Evolutionary conservation across 1,140 invertebrate genomes (phyloP).

Genomic region (Lepeophtheirus salmonis): DNA sequence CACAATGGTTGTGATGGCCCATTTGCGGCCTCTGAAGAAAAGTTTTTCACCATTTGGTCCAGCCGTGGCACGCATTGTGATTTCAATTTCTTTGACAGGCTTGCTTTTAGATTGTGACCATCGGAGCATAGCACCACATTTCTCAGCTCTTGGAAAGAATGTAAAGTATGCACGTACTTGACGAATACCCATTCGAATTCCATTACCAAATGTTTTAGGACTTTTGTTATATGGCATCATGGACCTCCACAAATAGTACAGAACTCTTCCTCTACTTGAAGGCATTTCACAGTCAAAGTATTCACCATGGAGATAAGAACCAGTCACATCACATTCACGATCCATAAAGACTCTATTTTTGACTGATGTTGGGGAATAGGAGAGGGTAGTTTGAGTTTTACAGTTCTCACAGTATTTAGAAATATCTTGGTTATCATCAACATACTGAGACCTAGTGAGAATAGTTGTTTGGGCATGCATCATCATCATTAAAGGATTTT

Average conservation of each 20-base stretch:
- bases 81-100: conserved; percentile 13
- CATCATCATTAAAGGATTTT: neutral
- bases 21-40: conserved; percentile 4
- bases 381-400: neutral
- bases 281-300: conserved; percentile 17
- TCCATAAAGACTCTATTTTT: neutral
- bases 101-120: conserved; percentile 4
- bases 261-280: neutral
- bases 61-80: neutral
- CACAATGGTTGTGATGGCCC: neutral
- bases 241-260: neutral
- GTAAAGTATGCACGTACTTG: neutral
- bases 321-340: neutral
- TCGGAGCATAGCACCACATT: conserved; percentile 1
- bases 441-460: neutral
- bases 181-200: neutral
- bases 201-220: neutral
- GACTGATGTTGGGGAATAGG: neutral
- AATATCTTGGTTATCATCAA: neutral
- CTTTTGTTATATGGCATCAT: conserved; percentile 11
- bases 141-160: conserved; percentile 5
- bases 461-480: conserved; percentile 1
- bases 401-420: neutral
- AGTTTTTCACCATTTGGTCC: neutral
- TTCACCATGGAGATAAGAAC: neutral